Evolutionary conservation across 1,140 invertebrate species (phyloP).

Genomic region (Oncopodura yosiiana): DNA sequence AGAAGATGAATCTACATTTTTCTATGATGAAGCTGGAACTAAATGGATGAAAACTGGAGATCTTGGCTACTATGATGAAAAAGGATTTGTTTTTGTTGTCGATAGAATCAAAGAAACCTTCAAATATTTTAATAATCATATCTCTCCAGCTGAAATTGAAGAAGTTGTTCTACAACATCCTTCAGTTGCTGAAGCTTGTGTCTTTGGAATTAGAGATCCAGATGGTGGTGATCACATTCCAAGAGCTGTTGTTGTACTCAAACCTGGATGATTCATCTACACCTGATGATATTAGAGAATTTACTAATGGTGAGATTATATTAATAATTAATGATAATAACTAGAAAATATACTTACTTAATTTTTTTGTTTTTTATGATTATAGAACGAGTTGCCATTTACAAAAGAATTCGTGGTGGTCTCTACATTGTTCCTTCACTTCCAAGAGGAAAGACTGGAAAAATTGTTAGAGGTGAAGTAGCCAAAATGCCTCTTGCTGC

Average conservation of each 20-base stretch:
- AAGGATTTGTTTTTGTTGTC: slow-evolving; percentile 35
- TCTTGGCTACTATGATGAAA: slow-evolving; percentile 36
- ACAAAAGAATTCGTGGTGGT: slow-evolving; percentile 28
- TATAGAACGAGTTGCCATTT: slow-evolving; percentile 11
- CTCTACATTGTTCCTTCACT: slow-evolving; percentile 21
- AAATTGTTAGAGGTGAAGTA: slow-evolving; percentile 13
- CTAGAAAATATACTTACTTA: not conserved
- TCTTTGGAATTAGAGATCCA: slow-evolving; percentile 43
- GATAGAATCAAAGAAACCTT: slow-evolving; percentile 37
- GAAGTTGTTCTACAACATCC: slow-evolving; percentile 38
- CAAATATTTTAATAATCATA: slow-evolving; percentile 35
- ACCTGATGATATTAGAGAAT: slow-evolving; percentile 18
- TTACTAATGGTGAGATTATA: slow-evolving; percentile 17
- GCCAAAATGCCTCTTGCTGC: slow-evolving; percentile 9
- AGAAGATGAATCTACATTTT: slow-evolving; percentile 2
- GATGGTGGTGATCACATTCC: slow-evolving; percentile 34
- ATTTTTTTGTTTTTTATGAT: not conserved
- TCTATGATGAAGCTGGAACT: slow-evolving; percentile 20
- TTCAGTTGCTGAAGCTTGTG: slow-evolving; percentile 42
- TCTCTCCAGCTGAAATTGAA: slow-evolving; percentile 37
- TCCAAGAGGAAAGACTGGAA: slow-evolving; percentile 27
- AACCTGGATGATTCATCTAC: slow-evolving; percentile 35
- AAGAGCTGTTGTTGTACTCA: slow-evolving; percentile 23
- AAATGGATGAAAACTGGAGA: slow-evolving; percentile 36
- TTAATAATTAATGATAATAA: not conserved